Base-by-base conservation (phyloP, 2,797 vertebrate species). In the Carapus acus region DNA sequence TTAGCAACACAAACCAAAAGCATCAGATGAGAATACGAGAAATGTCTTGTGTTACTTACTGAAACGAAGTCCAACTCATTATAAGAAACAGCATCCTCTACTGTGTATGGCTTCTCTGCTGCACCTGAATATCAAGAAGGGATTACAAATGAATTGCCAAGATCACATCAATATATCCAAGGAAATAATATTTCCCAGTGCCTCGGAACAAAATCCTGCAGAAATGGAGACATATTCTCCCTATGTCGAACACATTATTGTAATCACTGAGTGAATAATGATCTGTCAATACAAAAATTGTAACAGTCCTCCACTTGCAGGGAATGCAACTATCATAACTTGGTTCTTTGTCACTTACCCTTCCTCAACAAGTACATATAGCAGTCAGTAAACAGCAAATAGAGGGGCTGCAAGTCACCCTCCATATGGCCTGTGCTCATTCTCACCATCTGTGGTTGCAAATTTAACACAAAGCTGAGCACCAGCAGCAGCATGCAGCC, bases 391-490 rank as follows among this genome's bases (percentile, higher is more conserved):
- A 99, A 87, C 66, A 99, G 86, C 77, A 98, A 81, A 0, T 92
- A 98, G 33, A 99, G 86, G 7, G 96, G 90, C 85, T 97, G 94
- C 54, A 97, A 83, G 76, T 95, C 94, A 0, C 96, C 96, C 63
- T 98, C 96, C 96, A 96, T 98, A 69, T 99, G 96, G 34, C 94
- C 96, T 0, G 96, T 97, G 71, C 94, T 97, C 96, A 98, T 96
- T 54, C 89, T 90, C 78, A 96, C 70, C 96, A 99, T 97, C 96
- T 98, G 76, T 1, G 56, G 2, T 24, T 59, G 71, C 5, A 57
- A 21, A 58, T 5, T 54, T 1, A 14, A 20, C 9, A 49, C 7
- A 16, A 12, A 4, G 27, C 58, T 0, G 57, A 43, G 3, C 34
- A 2, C 19, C 6, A 0, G 31, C 3, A 9, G 31, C 31, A 33